Base-by-base conservation (phyloP, 2,888 invertebrate genomes). In the Volucella bombylans region DNA sequence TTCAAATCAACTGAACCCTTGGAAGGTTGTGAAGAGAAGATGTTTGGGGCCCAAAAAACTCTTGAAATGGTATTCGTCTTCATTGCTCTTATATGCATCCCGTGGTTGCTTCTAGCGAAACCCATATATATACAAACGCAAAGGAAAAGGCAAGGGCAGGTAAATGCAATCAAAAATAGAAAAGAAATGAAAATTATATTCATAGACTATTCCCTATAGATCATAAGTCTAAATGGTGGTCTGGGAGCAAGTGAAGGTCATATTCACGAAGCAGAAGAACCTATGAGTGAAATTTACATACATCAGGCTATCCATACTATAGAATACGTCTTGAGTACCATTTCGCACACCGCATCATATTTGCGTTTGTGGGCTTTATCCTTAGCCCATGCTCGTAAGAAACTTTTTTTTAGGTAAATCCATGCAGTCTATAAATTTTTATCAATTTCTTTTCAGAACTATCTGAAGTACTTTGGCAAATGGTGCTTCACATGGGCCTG, bases 261-360 rank as follows among this genome's bases (percentile, higher is more conserved):
- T 62, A 91, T 89, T 76, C 92, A 91, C 86, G 91, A 92, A 3
- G 94, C 94, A 0, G 96, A 94, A 0, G 96, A 95, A 87, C 93
- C 95, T 1, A 95, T 97, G 92, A 94, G 96, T 87, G 98, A 98
- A 90, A 92, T 98, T 87, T 96, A 97, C 93, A 98, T 99, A 89
- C 96, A 98, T 91, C 98, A 98, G 90, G 96, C 95, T 15, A 99
- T 99, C 88, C 98, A 99, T 92, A 99, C 99, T 1, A 98, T 99
- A 83, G 99, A 99, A 93, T 99, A 97, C 90, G 97, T 98, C 86
- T 94, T 99, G 86, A 98, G 98, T 89, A 98, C 98, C 79, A 96
- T 99, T 87, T 98, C 98, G 0, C 98, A 99, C 90, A 99, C 99
- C 0, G 99, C 99, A 1, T 98, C 98, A 0, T 99, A 99, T 91